Evolutionary conservation across 1,140 invertebrate genomes (phyloP), one percentile per base, ranked within the genome.

Genomic region (Mycetomoellerius zeteki): DNA sequence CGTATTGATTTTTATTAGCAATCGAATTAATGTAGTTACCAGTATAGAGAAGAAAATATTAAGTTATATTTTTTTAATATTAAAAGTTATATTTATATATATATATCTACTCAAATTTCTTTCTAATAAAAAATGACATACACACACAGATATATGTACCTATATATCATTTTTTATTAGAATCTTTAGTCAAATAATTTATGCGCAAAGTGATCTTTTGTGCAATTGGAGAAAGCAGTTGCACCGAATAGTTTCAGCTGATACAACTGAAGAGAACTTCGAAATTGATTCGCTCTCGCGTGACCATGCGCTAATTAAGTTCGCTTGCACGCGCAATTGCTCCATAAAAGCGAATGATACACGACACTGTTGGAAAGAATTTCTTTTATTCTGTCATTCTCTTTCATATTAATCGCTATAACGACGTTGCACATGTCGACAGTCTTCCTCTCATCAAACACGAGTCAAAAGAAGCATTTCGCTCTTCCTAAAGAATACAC

Each of bases 371-470:
- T 72, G 60, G 67, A 86, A 86, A 81, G 76, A 67, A 81, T 76
- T 27, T 87, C 47, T 3, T 88, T 81, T 81, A 88, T 88, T 78
- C 37, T 72, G 78, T 78, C 12, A 43, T 91, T 89, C 69, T 88
- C 56, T 75, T 30, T 69, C 78, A 33, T 47, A 30, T 73, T 86
- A 91, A 88, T 90, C 84, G 58, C 87, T 91, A 67, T 69, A 86
- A 86, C 64, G 89, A 71, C 73, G 85, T 91, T 89, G 92, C 91
- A 92, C 92, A 88, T 88, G 86, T 89, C 91, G 89, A 92, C 94
- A 94, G 94, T 94, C 93, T 94, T 94, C 86, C 89, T 89, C 84
- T 93, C 89, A 90, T 91, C 24, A 84, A 60, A 76, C 85, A 85
- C 85, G 52, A n/a, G 67, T 91, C 81, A 52, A 85, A 89, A 90